phyloP scores from a whole-genome alignment of 2,113 vertebrate genomes.

The Labeo rohita region DNA sequence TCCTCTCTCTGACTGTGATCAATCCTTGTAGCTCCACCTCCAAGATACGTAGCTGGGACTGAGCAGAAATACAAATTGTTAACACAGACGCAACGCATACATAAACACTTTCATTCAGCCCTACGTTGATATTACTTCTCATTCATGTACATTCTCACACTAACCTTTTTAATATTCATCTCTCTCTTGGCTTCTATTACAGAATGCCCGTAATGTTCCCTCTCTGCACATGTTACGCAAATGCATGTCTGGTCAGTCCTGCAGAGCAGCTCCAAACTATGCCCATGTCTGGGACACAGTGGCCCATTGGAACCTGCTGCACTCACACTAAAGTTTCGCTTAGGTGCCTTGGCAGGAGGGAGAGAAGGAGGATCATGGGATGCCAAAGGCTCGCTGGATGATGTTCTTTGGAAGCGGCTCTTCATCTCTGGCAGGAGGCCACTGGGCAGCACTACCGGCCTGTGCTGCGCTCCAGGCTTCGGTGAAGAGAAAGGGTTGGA shows the following conservation, averaged over 20 bases:
- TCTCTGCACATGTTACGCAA: slow-evolving; percentile 67
- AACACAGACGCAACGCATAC: not conserved
- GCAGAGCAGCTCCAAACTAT: slow-evolving; percentile 72
- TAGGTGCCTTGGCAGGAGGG: not conserved
- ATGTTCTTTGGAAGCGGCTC: slow-evolving; percentile 47
- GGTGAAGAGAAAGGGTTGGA: not conserved
- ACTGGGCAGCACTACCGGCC: slow-evolving; percentile 35
- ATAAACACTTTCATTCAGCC: not conserved
- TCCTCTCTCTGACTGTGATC: slow-evolving; percentile 67
- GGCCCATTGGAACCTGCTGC: slow-evolving; percentile 32
- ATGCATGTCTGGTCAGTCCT: slow-evolving; percentile 67
- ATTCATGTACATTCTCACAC: not conserved
- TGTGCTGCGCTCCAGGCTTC: not conserved
- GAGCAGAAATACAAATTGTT: not conserved
- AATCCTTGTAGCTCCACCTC: slow-evolving; percentile 69
- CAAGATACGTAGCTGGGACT: slow-evolving; percentile 71
- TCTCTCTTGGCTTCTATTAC: slow-evolving; percentile 65
- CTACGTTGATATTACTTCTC: not conserved
- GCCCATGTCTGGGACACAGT: slow-evolving; percentile 66
- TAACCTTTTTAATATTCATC: slow-evolving; percentile 73
- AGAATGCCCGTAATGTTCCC: slow-evolving; percentile 68
- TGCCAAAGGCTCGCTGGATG: slow-evolving; percentile 24
- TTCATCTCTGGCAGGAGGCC: slow-evolving; percentile 47
- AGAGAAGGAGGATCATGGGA: not conserved
- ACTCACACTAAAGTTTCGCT: slow-evolving; percentile 16